Percentiles rank a stretch among this genome's conserved stretches.
Evolutionary conservation across 2,888 invertebrate genomes (phyloP).

Genomic region (Phoenoteleia sp.): DNA sequence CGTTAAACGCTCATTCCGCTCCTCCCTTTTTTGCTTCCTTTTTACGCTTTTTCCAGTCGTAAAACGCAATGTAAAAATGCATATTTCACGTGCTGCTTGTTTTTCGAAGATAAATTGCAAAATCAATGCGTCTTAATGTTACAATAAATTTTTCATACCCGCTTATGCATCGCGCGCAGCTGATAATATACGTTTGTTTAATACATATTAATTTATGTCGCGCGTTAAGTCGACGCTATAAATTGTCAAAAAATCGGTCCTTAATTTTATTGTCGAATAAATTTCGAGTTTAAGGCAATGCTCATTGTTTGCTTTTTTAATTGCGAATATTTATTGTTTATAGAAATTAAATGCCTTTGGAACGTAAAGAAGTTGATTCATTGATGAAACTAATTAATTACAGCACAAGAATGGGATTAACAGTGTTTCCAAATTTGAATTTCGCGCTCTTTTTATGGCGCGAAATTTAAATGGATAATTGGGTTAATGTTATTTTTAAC

Average conservation of each 20-base stretch:
- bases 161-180: slow-evolving; percentile 21
- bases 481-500: too few relatives aligned
- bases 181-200: slow-evolving; percentile 50
- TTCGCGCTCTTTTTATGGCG: neutral
- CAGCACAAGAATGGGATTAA: too few relatives aligned
- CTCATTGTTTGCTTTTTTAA: neutral
- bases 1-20: slow-evolving; percentile 65
- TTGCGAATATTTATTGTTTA: neutral
- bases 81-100: slow-evolving; percentile 59
- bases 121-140: slow-evolving; percentile 63
- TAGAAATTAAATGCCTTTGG: neutral
- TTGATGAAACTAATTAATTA: too few relatives aligned
- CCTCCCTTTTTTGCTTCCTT: slow-evolving; percentile 53
- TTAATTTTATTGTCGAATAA: slow-evolving; percentile 27
- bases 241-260: slow-evolving; percentile 41
- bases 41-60: slow-evolving; percentile 57
- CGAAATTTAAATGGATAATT: too few relatives aligned
- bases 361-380: neutral
- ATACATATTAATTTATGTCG: slow-evolving; percentile 50
- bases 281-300: slow-evolving; percentile 9
- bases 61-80: slow-evolving; percentile 57
- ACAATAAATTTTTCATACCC: slow-evolving; percentile 57
- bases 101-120: slow-evolving; percentile 57
- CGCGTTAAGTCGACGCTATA: slow-evolving; percentile 33
- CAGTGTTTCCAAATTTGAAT: too few relatives aligned